Evolutionary conservation across 1,140 invertebrate genomes (phyloP), one percentile per base, ranked within the genome.

Genomic region (Drosophila aff.): DNA sequence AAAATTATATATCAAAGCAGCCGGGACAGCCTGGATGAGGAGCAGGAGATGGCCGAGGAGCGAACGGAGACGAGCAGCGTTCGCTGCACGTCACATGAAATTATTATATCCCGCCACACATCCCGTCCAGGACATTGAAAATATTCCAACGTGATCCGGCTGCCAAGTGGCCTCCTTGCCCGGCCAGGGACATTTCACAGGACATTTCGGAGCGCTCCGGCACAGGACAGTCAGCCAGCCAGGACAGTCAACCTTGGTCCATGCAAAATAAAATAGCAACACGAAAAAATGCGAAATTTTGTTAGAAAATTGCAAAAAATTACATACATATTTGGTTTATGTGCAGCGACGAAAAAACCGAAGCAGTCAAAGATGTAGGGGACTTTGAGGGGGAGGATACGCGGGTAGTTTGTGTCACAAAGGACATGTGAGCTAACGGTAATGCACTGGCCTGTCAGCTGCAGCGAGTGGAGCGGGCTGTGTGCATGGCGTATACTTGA

Each of bases 1-100:
- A 89, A 89, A 90, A 89, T 90, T 89, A 85, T 90, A 90, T 89
- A 89, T 89, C 85, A 90, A 89, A 90, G 85, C 81, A 84, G 81
- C 64, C 64, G 26, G 59, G 53, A 74, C 65, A 81, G 69, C 62
- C 64, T 76, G 76, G 53, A 50, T 59, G 38, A 72, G 62, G 28
- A 23, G 41, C 21, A 16, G 33, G 31, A 21, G 52, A 2, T 21
- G 52, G 33, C 53, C 40, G 36, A 55, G 38, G 9, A 33, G 49
- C 61, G 36, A 63, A 55, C 49, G 61, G 44, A 44, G 41, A 76
- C 59, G 55, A 43, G 64, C 68, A 61, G 53, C 72, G 66, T 52
- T 18, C 63, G 66, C 59, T 82, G 79, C 75, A 87, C 47, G 85
- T 89, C 85, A 89, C 87, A 89, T 89, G 85, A 89, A 89, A 89